Evolutionary conservation across 2,113 vertebrate genomes (phyloP).

Genomic region (Budorcas taxicolor): DNA sequence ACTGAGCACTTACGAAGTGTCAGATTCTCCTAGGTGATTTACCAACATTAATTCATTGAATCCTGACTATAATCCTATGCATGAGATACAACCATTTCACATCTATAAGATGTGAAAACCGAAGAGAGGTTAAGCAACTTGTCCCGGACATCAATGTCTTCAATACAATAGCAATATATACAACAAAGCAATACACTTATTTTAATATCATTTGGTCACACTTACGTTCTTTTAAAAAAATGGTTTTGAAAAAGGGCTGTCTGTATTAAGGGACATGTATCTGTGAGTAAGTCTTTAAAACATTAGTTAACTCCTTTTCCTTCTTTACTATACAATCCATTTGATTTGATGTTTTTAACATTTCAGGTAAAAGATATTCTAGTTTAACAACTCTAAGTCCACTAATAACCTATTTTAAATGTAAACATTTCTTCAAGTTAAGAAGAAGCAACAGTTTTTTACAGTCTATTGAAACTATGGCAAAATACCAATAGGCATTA

Average conservation of each 20-base stretch:
- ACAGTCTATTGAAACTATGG: slow-evolving; percentile 76
- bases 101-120: not conserved
- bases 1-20: not conserved
- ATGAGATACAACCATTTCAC: not conserved
- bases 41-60: not conserved
- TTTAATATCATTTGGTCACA: not conserved
- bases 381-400: not conserved
- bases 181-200: not conserved
- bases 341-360: not conserved
- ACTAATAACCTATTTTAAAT: slow-evolving; percentile 22
- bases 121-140: not conserved
- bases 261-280: not conserved
- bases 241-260: not conserved
- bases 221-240: not conserved
- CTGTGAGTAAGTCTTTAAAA: not conserved
- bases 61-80: not conserved
- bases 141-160: not conserved
- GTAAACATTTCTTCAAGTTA: slow-evolving; percentile 52
- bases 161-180: not conserved
- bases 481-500: slow-evolving; percentile 81
- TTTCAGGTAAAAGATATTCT: not conserved
- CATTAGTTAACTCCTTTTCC: not conserved
- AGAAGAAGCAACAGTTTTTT: slow-evolving; percentile 76
- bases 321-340: slow-evolving; percentile 16
- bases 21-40: not conserved